phyloP scores from a whole-genome alignment of 1,140 invertebrate genomes.

The Drosophila paulistorum region DNA sequence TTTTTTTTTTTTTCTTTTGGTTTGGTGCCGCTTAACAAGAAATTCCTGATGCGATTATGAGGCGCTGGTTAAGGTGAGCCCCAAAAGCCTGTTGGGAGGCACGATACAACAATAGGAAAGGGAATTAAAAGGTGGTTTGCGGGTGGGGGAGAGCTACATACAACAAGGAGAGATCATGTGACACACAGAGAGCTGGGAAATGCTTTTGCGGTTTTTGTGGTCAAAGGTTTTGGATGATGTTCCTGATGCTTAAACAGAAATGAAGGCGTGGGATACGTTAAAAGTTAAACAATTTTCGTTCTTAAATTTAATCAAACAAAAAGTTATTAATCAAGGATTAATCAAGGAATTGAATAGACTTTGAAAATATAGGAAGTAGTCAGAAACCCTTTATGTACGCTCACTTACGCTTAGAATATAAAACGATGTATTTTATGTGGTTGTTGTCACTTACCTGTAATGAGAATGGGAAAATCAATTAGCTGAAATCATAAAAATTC shows the following conservation, averaged over 20 bases:
- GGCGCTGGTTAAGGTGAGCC: conserved; percentile 72
- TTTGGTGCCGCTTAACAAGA: conserved; percentile 57
- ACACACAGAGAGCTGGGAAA: conserved; percentile 39
- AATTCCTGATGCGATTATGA: conserved; percentile 80
- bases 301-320: conserved; percentile 7
- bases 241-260: background rate
- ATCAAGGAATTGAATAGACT: background rate
- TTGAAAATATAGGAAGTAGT: too few species aligned
- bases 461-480: conserved; percentile 49
- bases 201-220: conserved; percentile 60
- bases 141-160: background rate
- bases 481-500: conserved; percentile 41
- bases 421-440: conserved; percentile 12
- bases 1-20: conserved; percentile 14
- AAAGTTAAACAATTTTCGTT: background rate
- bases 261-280: background rate
- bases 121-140: background rate
- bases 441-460: conserved; percentile 43
- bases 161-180: conserved; percentile 32
- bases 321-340: conserved; percentile 10
- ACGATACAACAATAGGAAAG: background rate
- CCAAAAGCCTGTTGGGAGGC: conserved; percentile 9
- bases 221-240: conserved; percentile 30
- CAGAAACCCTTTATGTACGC: background rate
- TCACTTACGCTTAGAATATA: conserved; percentile 33